A percentile compares a stretch with the other conserved stretches of the same genome.
phyloP scores from a whole-genome alignment of 1,140 invertebrate species.

The Sarcophaga peregrina region DNA sequence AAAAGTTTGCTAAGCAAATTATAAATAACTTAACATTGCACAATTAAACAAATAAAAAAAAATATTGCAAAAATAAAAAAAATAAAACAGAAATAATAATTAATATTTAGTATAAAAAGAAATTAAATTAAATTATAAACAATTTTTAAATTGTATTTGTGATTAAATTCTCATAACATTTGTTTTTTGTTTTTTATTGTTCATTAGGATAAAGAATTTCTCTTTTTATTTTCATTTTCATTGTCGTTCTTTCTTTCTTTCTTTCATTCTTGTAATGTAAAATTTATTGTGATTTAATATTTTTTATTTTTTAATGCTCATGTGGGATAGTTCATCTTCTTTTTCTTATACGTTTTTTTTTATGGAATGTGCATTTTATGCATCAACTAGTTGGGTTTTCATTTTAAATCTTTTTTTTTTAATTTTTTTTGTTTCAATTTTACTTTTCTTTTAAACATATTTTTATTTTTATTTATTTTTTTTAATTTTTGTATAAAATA shows the following conservation, averaged over 20 bases:
- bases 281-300: too few relatives aligned
- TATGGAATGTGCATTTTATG: conserved; percentile 36
- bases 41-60: conserved; percentile 18
- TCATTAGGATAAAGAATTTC: neutral
- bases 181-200: neutral
- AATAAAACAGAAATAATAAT: neutral
- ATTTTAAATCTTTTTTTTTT: neutral
- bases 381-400: conserved; percentile 19
- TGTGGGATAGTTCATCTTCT: neutral
- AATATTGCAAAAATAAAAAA: neutral
- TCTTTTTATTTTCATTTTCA: too few relatives aligned
- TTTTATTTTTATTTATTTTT: neutral
- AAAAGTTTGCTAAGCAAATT: conserved; percentile 6
- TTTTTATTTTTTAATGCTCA: neutral
- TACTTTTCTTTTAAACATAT: neutral
- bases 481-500: neutral
- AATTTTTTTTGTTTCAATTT: neutral
- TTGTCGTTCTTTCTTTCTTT: neutral
- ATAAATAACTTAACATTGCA: conserved; percentile 13
- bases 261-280: neutral
- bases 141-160: conserved; percentile 32
- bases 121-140: neutral
- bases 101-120: neutral
- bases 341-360: conserved; percentile 28
- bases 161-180: neutral